A percentile compares a stretch with the other conserved stretches of the same genome.
Conservation (phyloP, 2,888 invertebrate species). For the Hypolimnas misippus region DNA sequence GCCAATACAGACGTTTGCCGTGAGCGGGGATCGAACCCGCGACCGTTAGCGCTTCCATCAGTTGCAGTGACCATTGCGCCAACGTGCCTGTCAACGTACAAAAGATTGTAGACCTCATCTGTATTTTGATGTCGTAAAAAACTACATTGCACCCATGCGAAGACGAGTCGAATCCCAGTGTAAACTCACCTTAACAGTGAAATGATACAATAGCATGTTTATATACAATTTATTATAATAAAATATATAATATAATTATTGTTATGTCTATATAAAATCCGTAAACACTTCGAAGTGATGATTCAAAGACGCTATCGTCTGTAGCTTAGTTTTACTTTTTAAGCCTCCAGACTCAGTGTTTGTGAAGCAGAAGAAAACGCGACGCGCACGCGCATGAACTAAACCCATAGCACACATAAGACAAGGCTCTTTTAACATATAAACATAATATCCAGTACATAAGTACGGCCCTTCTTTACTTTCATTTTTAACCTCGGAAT, state of each 20-base stretch:
- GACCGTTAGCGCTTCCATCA: too few species aligned
- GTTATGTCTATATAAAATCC: constrained; percentile 62
- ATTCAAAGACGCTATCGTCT: constrained; percentile 91
- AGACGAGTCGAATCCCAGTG: too few species aligned
- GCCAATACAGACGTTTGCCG: too few species aligned
- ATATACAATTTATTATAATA: constrained; percentile 1
- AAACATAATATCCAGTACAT: constrained; percentile 94
- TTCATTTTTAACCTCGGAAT: constrained; percentile 47
- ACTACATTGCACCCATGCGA: too few species aligned
- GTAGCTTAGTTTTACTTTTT: constrained; percentile 88
- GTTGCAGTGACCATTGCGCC: too few species aligned
- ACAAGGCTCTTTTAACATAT: constrained; percentile 94
- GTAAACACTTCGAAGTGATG: constrained; percentile 96
- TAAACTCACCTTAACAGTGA: too few species aligned
- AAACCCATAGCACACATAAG: constrained; percentile 98
- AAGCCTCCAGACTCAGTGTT: constrained; percentile 87
- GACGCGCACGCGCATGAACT: constrained; percentile 92
- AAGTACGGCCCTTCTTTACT: constrained; percentile 88
- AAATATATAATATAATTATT: neutral
- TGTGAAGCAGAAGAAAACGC: constrained; percentile 89
- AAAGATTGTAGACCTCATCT: too few species aligned
- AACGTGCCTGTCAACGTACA: too few species aligned
- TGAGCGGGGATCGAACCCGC: too few species aligned
- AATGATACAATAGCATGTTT: neutral
- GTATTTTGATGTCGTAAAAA: too few species aligned